Percentiles rank a stretch among this genome's conserved stretches.
These are phyloP conservation scores for Rhingia rostrata DNA, from an alignment of 2,888 invertebrate species.

Conservation along the genomic window DNA sequence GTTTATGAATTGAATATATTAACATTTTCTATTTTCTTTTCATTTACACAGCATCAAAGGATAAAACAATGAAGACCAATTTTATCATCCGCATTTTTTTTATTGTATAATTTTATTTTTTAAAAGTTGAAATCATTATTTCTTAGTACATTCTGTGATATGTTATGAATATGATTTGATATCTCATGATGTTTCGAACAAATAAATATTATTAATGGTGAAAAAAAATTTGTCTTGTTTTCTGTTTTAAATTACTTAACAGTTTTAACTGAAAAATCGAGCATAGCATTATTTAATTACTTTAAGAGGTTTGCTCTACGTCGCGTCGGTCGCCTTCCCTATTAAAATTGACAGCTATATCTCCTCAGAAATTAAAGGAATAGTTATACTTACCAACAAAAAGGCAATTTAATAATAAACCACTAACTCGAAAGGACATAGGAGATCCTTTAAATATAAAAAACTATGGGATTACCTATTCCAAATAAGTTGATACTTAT, in stretches of 20 bases:
- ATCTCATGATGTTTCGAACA: constrained; percentile 49
- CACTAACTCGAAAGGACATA: no score
- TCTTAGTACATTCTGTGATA: constrained; percentile 70
- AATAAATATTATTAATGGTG: constrained; percentile 48
- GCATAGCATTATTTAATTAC: no score
- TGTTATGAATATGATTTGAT: constrained; percentile 59
- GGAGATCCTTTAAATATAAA: no score
- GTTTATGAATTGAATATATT: neutral
- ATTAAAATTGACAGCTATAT: no score
- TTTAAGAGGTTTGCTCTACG: no score
- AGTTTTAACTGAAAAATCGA: neutral
- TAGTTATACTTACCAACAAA: no score
- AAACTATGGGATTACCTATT: no score
- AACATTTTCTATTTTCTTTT: constrained; percentile 1
- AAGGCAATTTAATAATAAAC: no score
- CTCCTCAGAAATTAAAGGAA: no score
- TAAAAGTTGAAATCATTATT: constrained; percentile 29
- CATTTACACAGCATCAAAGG: constrained; percentile 39
- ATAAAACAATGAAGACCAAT: constrained; percentile 37
- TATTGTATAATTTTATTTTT: constrained; percentile 3
- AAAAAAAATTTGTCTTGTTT: neutral
- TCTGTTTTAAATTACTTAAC: neutral
- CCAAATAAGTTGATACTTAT: no score
- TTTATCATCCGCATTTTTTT: constrained; percentile 38
- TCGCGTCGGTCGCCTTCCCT: no score